Evolutionary conservation across 2,888 invertebrate genomes (phyloP), one percentile per base, ranked within the genome.

Genomic region (Drosophila niveifrons): DNA sequence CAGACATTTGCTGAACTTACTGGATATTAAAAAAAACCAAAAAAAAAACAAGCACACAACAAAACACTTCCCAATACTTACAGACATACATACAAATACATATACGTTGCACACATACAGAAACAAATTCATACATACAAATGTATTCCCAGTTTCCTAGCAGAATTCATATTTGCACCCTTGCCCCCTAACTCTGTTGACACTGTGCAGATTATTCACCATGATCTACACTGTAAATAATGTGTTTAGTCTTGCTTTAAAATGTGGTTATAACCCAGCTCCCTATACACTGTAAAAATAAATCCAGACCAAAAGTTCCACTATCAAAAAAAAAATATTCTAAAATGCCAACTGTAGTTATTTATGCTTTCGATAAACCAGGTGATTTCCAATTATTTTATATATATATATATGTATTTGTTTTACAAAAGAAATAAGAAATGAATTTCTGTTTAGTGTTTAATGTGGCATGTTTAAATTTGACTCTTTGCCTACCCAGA

Each of bases 1-100:
- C 96, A 96, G 94, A 98, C 98, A 93, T 98, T 97, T 95, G 96
- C 97, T 93, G 98, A 98, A 94, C 96, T 98, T 94, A 97, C 97
- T 93, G 98, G 97, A 95, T 98, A 98, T 95, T 98, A 97, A 96
- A 90, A 78, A 73, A 11, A 71, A 71, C 66, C 48, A 23, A 63
- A 57, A 66, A 53, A 50, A 59, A 34, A 68, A 41, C 46, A 51
- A 43, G 62, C 66, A 71, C 39, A 41, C 39, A 41, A 15, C 39
- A 41, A 15, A 41, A 57, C 58, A 36, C 46, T 17, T 69, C 59
- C 53, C 57, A 58, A 17, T 29, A 63, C 29, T 13, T 39, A 63
- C 31, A 57, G 29, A 59, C 55, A 43, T 31, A 47, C 41, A 39
- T 11, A 47, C 41, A 39, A 9, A 56, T 18, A 34, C 23, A 44